These are phyloP conservation scores for Cherax destructor DNA, from an alignment of 1,140 invertebrate genomes.

Conservation along the genomic window DNA sequence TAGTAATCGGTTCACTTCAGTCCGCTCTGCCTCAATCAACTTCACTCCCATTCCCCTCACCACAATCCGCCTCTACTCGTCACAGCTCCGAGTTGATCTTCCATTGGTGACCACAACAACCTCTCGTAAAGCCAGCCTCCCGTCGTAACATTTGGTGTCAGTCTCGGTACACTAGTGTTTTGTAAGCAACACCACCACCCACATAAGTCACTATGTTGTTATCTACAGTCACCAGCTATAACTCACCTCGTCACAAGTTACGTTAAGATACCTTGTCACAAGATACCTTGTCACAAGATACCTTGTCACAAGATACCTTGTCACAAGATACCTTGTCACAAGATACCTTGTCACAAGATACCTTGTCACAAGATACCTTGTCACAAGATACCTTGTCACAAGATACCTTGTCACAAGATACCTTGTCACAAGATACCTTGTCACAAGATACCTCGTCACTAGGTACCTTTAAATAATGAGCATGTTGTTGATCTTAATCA, in stretches of 20 bases:
- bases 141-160: neutral
- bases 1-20: neutral
- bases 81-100: neutral
- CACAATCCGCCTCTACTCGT: neutral
- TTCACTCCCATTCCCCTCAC: neutral
- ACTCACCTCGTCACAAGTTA: neutral
- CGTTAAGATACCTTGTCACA: no score
- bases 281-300: no score
- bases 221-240: neutral
- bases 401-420: no score
- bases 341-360: neutral
- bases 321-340: neutral
- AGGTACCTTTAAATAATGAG: conserved; percentile 30
- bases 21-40: conserved; percentile 8
- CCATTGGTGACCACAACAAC: neutral
- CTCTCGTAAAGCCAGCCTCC: neutral
- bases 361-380: no score
- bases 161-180: no score
- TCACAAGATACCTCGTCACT: neutral
- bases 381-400: no score
- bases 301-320: no score
- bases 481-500: conserved; percentile 60
- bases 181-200: no score
- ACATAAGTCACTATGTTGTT: no score
- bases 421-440: no score